phyloP scores from a whole-genome alignment of 1,140 invertebrate species.

The Pygmarrhopalites habei region DNA sequence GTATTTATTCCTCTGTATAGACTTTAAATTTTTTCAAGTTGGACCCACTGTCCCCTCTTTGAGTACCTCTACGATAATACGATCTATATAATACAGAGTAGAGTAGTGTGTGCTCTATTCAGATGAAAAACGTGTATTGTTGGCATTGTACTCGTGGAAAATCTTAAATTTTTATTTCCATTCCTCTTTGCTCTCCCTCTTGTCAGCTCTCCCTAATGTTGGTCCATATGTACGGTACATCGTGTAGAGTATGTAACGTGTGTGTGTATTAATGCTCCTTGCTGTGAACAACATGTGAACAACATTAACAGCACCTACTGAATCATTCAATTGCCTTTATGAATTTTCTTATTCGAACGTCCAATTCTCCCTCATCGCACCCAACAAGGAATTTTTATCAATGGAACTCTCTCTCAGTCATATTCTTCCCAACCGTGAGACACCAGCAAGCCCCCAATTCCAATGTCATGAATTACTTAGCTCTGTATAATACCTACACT shows the following conservation, averaged over 20 bases:
- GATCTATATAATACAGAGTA: background rate
- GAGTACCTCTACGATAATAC: conserved; percentile 23
- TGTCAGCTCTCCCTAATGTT: no score
- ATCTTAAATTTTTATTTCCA: conserved; percentile 9
- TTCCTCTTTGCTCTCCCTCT: no score
- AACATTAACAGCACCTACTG: conserved; percentile 7
- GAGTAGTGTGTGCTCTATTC: no score
- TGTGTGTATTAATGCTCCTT: no score
- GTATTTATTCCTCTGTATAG: no score
- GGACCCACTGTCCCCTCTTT: conserved; percentile 13
- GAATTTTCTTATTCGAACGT: background rate
- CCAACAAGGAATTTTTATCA: conserved; percentile 12
- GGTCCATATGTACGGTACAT: no score
- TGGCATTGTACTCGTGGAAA: background rate
- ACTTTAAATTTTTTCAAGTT: no score
- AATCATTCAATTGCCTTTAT: conserved; percentile 6
- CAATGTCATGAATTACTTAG: no score
- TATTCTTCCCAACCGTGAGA: conserved; percentile 6
- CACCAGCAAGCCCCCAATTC: background rate
- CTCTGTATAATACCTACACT: no score
- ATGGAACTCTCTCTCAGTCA: background rate
- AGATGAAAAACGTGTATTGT: background rate
- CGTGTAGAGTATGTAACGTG: no score
- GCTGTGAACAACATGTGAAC: background rate
- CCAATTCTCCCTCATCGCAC: background rate